Evolutionary conservation across 2,888 invertebrate genomes (phyloP), one percentile per base, ranked within the genome.

Genomic region (Ennomos fuscantarius): DNA sequence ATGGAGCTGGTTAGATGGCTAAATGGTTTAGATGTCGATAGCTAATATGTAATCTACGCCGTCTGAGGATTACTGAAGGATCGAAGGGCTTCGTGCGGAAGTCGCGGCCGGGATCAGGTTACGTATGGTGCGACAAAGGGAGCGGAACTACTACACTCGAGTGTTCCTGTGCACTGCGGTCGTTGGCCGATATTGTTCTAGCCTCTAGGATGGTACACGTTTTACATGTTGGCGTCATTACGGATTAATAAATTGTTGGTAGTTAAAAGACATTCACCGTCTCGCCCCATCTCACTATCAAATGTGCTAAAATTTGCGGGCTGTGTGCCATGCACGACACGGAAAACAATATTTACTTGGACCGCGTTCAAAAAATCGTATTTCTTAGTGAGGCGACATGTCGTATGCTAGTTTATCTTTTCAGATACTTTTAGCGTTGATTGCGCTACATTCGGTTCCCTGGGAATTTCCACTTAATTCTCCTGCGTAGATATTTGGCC

Each of bases 31-130:
- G 60, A 69, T 60, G 60, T n/a, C n/a, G n/a, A n/a, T 64, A 58
- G 62, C 55, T 55, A 54, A 56, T 57, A 62, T 72, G 68, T 76
- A 75, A 79, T 78, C 75, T 78, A 74, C 68, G 71, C 65, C 55
- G 72, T 63, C 69, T 78, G 68, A 76, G 86, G 87, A 88, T 89
- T 87, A 89, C 74, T 66, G 75, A 60, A 72, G 77, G 73, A 74
- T 71, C 65, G 79, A 79, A 80, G 86, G 91, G 91, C 90, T 91
- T 91, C 91, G 81, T 76, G 76, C 89, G 90, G 90, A 91, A 86
- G 89, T 85, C 82, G 81, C 78, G 79, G 80, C 82, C 70, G 76
- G 69, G 82, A 83, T 91, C 89, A 73, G 60, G 82, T 90, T 90
- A 87, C 90, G 76, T 50, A 56, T 55, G 71, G 73, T 72, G 74